Base-by-base conservation (phyloP, 2,113 vertebrate genomes). In the Notothenia coriiceps region DNA sequence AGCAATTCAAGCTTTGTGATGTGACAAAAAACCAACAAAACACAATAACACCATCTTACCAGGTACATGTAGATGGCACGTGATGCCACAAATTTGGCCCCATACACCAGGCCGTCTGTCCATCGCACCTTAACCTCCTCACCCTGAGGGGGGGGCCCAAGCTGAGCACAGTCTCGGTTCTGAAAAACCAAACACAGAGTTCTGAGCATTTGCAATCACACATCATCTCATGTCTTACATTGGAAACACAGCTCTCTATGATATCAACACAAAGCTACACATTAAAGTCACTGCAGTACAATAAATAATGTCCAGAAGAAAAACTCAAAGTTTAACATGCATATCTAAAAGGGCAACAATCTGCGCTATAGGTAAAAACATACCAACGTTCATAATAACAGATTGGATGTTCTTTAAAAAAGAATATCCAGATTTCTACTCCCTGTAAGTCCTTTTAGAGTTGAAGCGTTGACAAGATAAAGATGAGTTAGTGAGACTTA, bases 81-180 rank as follows among this genome's bases (percentile, higher is more conserved):
- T 12, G 97, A 96, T 35, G 97, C 96, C 0, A 99, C 98, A 86
- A 99, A 99, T 84, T 97, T 99, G 74, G 98, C 98, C 90, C 98
- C 98, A 0, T 99, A 99, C 72, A 99, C 94, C 83, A 99, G 95
- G 14, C 98, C 97, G 0, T 99, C 98, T 2, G 98, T 99, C 98
- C 98, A 99, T 79, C 97, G 95, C 77, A 99, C 98, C 89, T 99
- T 97, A 72, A 99, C 98, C 12, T 96, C 96, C n/a, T 98, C 97
- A 0, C 97, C 98, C 90, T 95, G 95, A 7, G 96, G 93, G 7
- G 98, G 98, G 0, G 98, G 98, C 55, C 98, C 98, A 50, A 99
- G 92, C 82, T 97, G 96, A 79, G 96, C 93, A 64, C 98, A 99
- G 92, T 99, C 97, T 60, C 96, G 96, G 86, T 93, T 97, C 98